Conservation (phyloP, 2,888 invertebrate species). For the Trissoscelio sp. region DNA sequence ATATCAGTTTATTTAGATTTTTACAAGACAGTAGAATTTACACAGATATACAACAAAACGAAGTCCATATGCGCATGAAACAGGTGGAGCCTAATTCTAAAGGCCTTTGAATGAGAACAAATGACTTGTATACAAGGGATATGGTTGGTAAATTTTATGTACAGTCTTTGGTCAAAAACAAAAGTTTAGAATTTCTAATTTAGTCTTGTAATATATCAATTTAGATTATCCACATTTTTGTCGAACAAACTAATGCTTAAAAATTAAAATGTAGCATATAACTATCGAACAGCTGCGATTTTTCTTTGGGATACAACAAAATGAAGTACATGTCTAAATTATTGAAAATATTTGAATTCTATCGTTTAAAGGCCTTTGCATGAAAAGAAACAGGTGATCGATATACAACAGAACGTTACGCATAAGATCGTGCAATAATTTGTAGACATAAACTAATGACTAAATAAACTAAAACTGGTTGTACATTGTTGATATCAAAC, state of each 20-base stretch:
- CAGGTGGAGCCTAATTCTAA: not conserved
- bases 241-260: no score
- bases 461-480: conserved; percentile 43
- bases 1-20: conserved; percentile 54
- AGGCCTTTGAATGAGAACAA: not conserved
- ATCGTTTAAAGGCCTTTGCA: not conserved
- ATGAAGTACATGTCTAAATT: no score
- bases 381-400: not conserved
- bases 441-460: conserved; percentile 37
- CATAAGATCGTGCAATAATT: conserved; percentile 15
- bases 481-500: conserved; percentile 53
- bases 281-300: no score
- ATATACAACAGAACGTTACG: conserved; percentile 46
- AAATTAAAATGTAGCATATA: no score
- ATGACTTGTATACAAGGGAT: conserved; percentile 10
- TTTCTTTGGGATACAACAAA: no score
- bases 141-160: conserved; percentile 4
- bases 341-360: not conserved
- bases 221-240: no score
- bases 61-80: conserved; percentile 1
- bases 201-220: no score
- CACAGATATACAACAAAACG: conserved; percentile 61
- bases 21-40: conserved; percentile 62
- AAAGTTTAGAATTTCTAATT: not conserved
- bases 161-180: conserved; percentile 6